Percentiles rank a stretch among this genome's conserved stretches.
phyloP scores from a whole-genome alignment of 2,888 invertebrate genomes.

The Drosophila colorata region DNA sequence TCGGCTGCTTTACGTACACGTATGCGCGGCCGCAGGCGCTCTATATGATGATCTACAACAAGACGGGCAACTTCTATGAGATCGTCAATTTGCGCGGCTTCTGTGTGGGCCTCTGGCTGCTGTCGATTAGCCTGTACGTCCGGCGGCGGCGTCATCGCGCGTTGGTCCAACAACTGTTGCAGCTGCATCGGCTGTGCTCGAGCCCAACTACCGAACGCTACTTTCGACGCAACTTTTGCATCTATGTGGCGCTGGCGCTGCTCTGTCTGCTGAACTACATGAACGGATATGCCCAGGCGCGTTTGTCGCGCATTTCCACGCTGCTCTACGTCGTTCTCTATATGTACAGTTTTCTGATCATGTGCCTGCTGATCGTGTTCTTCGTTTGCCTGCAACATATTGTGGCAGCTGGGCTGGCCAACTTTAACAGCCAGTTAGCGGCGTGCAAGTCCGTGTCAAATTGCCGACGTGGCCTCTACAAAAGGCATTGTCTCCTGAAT shows the following conservation, averaged over 20 bases:
- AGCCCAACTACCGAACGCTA: conserved; percentile 7
- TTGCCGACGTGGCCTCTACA: conserved; percentile 10
- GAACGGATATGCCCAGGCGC: conserved; percentile 30
- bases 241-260: conserved; percentile 35
- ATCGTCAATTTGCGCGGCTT: conserved; percentile 39
- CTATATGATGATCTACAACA: conserved; percentile 37
- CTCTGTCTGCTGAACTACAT: conserved; percentile 37
- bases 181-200: conserved; percentile 35
- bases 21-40: conserved; percentile 31
- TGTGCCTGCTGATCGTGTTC: conserved; percentile 48
- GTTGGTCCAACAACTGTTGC: conserved; percentile 45
- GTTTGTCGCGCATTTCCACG: neutral
- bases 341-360: conserved; percentile 42
- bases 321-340: conserved; percentile 37
- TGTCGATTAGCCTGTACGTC: conserved; percentile 49
- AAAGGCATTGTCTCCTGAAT: conserved; percentile 34
- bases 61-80: conserved; percentile 64
- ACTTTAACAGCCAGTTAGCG: conserved; percentile 39
- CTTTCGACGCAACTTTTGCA: conserved; percentile 38
- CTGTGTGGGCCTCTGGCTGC: conserved; percentile 43
- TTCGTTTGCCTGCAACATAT: conserved; percentile 60
- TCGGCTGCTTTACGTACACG: conserved; percentile 27
- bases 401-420: conserved; percentile 33
- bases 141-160: conserved; percentile 45
- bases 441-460: neutral